These are phyloP conservation scores for Choloepus hoffmanni DNA, from an alignment of 2,113 vertebrate genomes.

Conservation along the genomic window DNA sequence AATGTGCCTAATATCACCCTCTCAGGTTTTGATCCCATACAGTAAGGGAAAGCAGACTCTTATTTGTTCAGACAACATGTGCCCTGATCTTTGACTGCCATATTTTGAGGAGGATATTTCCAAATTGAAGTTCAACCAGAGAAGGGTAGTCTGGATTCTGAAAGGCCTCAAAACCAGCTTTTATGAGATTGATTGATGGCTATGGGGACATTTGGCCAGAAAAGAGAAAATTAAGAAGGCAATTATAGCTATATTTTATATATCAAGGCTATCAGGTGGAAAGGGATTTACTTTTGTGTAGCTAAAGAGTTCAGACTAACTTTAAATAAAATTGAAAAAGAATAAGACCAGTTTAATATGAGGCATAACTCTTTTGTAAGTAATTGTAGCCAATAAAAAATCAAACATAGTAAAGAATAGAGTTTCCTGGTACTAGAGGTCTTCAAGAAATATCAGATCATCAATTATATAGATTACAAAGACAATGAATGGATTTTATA, in stretches of 20 bases:
- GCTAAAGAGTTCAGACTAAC: constrained; percentile 16
- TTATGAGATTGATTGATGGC: not conserved
- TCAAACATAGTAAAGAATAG: not conserved
- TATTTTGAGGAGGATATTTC: not conserved
- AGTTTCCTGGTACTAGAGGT: not conserved
- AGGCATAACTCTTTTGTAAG: not conserved
- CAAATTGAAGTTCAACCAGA: not conserved
- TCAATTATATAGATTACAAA: not conserved
- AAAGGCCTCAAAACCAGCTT: not conserved
- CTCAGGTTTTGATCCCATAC: not conserved
- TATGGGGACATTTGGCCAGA: not conserved
- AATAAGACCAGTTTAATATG: not conserved
- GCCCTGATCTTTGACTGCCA: not conserved
- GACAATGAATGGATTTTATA: not conserved
- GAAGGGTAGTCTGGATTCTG: not conserved
- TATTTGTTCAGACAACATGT: not conserved
- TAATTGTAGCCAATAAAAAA: not conserved
- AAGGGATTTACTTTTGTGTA: not conserved
- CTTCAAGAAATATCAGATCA: not conserved
- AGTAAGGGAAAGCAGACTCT: not conserved
- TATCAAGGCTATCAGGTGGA: not conserved
- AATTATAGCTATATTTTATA: not conserved
- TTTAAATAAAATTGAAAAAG: constrained; percentile 1
- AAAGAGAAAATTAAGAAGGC: not conserved
- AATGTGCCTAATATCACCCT: not conserved